Conservation (phyloP, 2,888 invertebrate species). For the Nowickia ferox region DNA sequence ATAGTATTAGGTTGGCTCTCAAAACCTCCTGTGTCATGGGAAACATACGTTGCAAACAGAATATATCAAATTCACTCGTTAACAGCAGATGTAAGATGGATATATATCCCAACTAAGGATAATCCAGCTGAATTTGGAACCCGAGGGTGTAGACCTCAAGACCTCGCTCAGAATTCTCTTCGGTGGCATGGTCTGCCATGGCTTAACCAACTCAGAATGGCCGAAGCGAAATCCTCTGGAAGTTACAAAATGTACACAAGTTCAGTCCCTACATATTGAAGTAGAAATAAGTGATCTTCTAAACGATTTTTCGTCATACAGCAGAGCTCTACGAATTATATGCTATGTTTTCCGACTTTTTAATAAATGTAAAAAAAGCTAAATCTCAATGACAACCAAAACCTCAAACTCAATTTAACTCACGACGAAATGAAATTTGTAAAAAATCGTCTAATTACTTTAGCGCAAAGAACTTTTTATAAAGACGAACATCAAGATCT, state of each 20-base stretch:
- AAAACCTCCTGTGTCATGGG: background rate
- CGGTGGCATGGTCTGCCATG: conserved; percentile 9
- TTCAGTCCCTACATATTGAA: background rate
- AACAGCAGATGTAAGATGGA: background rate
- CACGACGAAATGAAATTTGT: too few species aligned
- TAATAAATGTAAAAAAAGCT: background rate
- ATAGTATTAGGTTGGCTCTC: background rate
- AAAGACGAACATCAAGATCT: too few species aligned
- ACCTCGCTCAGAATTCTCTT: background rate
- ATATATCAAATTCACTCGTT: background rate
- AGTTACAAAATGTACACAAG: background rate
- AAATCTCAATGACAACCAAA: too few species aligned
- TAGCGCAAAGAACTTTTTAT: too few species aligned
- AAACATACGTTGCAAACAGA: background rate
- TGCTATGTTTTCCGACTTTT: background rate
- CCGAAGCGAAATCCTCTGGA: background rate
- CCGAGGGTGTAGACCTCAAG: background rate
- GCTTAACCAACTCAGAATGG: background rate
- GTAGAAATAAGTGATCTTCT: background rate
- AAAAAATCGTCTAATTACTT: too few species aligned
- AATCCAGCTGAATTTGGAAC: background rate
- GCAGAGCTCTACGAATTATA: background rate
- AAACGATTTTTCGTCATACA: background rate
- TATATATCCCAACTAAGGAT: background rate
- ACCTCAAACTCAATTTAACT: too few species aligned